Evolutionary conservation across 1,140 invertebrate genomes (phyloP).

Genomic region (Lepeophtheirus salmonis): DNA sequence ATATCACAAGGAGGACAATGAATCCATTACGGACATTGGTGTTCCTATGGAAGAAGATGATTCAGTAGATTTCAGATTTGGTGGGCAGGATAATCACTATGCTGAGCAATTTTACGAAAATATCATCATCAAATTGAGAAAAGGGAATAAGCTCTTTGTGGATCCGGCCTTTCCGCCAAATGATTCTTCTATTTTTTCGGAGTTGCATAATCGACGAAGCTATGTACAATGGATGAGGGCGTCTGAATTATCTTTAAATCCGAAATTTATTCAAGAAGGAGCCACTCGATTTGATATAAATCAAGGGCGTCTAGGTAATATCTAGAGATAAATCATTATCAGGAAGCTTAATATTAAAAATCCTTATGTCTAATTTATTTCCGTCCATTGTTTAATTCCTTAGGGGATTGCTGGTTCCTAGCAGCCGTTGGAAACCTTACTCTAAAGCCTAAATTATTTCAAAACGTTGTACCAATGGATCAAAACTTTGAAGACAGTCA

Average conservation of each 20-base stretch:
- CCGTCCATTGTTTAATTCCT: too few species aligned
- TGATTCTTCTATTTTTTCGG: neutral
- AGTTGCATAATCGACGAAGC: neutral
- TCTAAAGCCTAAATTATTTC: neutral
- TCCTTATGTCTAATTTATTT: neutral
- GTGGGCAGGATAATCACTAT: too few species aligned
- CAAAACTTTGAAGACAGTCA: neutral
- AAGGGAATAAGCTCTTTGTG: neutral
- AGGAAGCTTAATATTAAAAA: too few species aligned
- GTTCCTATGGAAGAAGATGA: neutral
- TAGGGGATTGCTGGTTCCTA: conserved; percentile 1
- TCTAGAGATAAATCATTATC: too few species aligned
- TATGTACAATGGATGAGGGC: conserved; percentile 3
- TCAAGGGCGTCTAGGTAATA: neutral
- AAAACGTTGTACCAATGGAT: conserved; percentile 7
- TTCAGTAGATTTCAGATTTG: too few species aligned
- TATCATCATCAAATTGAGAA: neutral
- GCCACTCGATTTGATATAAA: conserved; percentile 1
- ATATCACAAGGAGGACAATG: neutral
- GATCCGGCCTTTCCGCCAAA: neutral
- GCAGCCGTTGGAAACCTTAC: neutral
- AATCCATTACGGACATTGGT: neutral
- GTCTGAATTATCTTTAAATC: neutral
- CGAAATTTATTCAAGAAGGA: neutral
- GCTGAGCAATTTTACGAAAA: too few species aligned